These are phyloP conservation scores for Bombus huntii DNA, from an alignment of 1,140 invertebrate species.

Conservation along the genomic window DNA sequence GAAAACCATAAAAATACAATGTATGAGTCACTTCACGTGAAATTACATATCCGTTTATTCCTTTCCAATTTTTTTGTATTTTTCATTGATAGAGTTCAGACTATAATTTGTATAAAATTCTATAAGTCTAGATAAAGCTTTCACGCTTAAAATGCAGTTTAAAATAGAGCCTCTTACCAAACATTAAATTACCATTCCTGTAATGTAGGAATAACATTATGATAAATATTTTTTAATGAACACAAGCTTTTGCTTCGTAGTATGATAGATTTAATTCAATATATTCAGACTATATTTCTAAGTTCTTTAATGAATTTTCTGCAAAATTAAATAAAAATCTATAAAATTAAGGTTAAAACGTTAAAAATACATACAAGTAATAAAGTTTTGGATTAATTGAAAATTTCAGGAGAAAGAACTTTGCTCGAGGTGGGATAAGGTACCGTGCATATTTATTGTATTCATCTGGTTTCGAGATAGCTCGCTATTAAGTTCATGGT, in stretches of 20 bases:
- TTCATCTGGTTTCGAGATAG: neutral
- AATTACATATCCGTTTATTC: neutral
- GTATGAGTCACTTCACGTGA: slow-evolving; percentile 11
- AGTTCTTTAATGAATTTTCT: neutral
- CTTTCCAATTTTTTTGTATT: neutral
- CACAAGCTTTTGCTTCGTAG: neutral
- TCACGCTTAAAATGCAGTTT: neutral
- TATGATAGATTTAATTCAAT: neutral
- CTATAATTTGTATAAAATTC: neutral
- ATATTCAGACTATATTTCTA: neutral
- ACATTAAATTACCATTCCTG: neutral
- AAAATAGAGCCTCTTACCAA: neutral
- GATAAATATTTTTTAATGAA: neutral
- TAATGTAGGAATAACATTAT: too few species aligned
- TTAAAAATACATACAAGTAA: neutral
- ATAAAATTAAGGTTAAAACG: neutral
- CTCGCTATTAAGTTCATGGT: neutral
- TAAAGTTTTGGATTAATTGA: neutral
- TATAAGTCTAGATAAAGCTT: neutral
- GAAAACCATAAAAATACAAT: neutral
- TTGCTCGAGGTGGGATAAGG: neutral
- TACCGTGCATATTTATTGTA: neutral
- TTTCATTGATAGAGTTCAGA: too few species aligned
- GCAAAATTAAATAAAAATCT: neutral
- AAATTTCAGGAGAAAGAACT: neutral